phyloP scores from a whole-genome alignment of 2,797 vertebrate species.

The Yasuhikotakia modesta region DNA sequence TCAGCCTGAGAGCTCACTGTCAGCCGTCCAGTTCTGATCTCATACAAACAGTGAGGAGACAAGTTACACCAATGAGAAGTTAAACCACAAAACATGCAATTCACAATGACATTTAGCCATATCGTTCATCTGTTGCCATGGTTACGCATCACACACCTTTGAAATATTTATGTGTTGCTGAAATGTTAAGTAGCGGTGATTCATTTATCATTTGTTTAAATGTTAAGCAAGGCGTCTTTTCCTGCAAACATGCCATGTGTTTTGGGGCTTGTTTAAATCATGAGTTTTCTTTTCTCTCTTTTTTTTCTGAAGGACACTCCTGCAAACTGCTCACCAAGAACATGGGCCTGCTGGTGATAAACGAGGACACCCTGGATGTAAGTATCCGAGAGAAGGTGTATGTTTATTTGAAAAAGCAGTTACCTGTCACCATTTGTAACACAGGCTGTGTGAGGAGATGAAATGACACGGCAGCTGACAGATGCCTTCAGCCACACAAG shows the following conservation, averaged over 20 bases:
- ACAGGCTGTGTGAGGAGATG: conserved; percentile 31
- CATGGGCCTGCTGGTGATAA: conserved; percentile 97
- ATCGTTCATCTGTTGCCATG: conserved; percentile 26
- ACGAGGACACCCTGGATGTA: conserved; percentile 95
- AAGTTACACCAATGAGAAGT: conserved; percentile 13
- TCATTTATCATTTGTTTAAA: conserved; percentile 27
- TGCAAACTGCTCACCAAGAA: conserved; percentile 96
- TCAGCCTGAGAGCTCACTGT: conserved; percentile 16
- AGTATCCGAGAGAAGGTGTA: conserved; percentile 71
- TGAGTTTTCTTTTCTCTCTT: conserved; percentile 40
- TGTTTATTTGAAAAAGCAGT: conserved; percentile 42
- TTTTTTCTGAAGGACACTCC: conserved; percentile 85
- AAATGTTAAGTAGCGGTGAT: background rate
- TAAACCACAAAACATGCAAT: no score
- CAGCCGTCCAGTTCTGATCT: conserved; percentile 35
- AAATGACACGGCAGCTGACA: conserved; percentile 23
- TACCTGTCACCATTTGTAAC: conserved; percentile 37
- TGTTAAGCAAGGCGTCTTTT: background rate
- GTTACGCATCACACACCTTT: conserved; percentile 16
- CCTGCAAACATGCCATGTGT: conserved; percentile 12
- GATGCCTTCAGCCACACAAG: conserved; percentile 5
- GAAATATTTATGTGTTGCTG: conserved; percentile 19
- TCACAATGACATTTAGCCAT: no score
- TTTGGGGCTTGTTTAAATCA: conserved; percentile 36
- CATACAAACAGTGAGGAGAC: conserved; percentile 11